phyloP scores from a whole-genome alignment of 2,113 vertebrate species.

The Notothenia rossii region DNA sequence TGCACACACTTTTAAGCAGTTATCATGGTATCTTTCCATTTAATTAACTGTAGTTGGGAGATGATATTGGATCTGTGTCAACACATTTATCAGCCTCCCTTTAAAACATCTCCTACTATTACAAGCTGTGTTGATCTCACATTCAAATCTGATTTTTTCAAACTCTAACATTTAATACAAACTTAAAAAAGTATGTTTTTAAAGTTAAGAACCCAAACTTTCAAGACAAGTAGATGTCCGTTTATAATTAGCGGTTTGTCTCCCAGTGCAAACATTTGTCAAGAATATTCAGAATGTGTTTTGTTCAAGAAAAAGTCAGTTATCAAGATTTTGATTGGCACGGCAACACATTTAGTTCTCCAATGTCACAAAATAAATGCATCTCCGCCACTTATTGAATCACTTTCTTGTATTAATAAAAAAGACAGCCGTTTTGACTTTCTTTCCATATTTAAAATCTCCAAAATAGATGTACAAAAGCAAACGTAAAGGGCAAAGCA shows the following conservation, averaged over 20 bases:
- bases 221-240: slow-evolving; percentile 25
- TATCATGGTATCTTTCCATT: slow-evolving; percentile 55
- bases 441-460: slow-evolving; percentile 2
- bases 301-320: slow-evolving; percentile 12
- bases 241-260: slow-evolving; percentile 35
- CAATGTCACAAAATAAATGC: slow-evolving; percentile 8
- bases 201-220: slow-evolving; percentile 15
- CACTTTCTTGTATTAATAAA: slow-evolving; percentile 3
- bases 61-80: slow-evolving; percentile 52
- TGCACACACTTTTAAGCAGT: slow-evolving; percentile 58
- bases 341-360: slow-evolving; percentile 20
- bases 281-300: slow-evolving; percentile 21
- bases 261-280: slow-evolving; percentile 16
- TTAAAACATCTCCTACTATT: slow-evolving; percentile 1
- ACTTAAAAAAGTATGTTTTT: slow-evolving; percentile 1
- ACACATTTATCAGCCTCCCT: slow-evolving; percentile 30
- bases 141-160: slow-evolving; percentile 16
- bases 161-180: background rate
- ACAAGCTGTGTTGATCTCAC: slow-evolving; percentile 7
- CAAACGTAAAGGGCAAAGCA: slow-evolving; percentile 30
- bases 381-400: slow-evolving; percentile 33
- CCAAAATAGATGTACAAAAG: slow-evolving; percentile 25
- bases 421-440: background rate
- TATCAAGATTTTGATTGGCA: slow-evolving; percentile 27
- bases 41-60: slow-evolving; percentile 46